Conservation (phyloP, 64 coral and sea anemone genomes). For the Montipora capricornis region DNA sequence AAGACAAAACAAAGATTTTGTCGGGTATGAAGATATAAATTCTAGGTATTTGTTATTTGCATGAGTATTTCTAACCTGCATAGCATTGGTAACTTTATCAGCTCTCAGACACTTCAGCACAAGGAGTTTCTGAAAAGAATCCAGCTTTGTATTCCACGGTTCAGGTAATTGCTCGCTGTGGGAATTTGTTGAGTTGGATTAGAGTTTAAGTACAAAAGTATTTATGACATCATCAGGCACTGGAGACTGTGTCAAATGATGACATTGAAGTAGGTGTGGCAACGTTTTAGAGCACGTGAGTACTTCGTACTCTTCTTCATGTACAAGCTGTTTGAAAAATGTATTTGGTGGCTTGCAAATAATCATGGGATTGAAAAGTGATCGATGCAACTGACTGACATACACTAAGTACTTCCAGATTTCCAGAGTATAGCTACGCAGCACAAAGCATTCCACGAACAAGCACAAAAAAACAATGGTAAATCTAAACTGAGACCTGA, state of each 20-base stretch:
- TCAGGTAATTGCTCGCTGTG: constrained; percentile 88
- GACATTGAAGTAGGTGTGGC: too few relatives aligned
- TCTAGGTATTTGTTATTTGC: background rate
- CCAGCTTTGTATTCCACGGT: constrained; percentile 88
- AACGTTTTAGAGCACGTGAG: too few relatives aligned
- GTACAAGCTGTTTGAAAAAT: too few relatives aligned
- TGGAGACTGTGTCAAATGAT: background rate
- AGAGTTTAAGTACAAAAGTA: background rate
- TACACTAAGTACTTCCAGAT: too few relatives aligned
- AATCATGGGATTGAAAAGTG: too few relatives aligned
- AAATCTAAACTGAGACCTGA: too few relatives aligned
- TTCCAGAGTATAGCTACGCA: too few relatives aligned
- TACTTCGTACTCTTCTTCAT: too few relatives aligned
- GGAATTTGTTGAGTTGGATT: background rate
- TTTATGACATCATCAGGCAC: background rate
- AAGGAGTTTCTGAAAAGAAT: constrained; percentile 91
- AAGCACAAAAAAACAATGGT: too few relatives aligned
- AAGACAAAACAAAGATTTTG: background rate
- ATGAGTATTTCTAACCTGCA: constrained; percentile 78
- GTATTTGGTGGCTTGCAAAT: too few relatives aligned
- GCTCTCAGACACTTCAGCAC: constrained; percentile 92
- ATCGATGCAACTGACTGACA: too few relatives aligned
- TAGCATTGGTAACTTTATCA: constrained; percentile 97
- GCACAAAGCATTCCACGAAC: too few relatives aligned
- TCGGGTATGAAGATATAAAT: background rate